phyloP scores from a whole-genome alignment of 2,888 invertebrate species.

The Acleris cristana region DNA sequence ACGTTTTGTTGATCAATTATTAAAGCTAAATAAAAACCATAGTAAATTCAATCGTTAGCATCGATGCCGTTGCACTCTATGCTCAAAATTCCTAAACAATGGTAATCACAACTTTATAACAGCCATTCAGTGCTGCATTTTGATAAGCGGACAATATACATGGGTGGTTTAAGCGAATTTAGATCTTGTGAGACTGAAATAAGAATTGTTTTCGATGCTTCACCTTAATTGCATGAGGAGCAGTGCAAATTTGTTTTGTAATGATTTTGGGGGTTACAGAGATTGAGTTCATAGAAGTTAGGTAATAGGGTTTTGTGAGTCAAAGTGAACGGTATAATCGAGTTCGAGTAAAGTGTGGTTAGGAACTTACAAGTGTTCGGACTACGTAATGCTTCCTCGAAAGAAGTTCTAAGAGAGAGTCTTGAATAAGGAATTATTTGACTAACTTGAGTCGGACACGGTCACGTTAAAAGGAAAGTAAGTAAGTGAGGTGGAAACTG shows the following conservation, averaged over 20 bases:
- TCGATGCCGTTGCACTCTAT: no score
- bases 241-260: conserved; percentile 14
- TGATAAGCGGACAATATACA: not conserved
- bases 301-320: conserved; percentile 7
- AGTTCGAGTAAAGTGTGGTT: not conserved
- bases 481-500: no score
- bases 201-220: not conserved
- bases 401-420: not conserved
- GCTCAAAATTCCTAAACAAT: no score
- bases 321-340: not conserved
- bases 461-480: no score
- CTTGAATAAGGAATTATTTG: not conserved
- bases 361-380: not conserved
- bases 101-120: no score
- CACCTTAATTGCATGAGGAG: no score
- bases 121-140: not conserved
- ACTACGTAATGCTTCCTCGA: not conserved
- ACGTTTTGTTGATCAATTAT: no score
- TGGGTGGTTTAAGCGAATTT: not conserved
- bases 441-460: not conserved
- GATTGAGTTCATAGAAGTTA: conserved; percentile 17
- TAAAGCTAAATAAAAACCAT: no score
- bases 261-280: conserved; percentile 1
- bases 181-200: not conserved
- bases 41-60: no score